Percentiles rank a stretch among this genome's conserved stretches.
Conservation (phyloP, 2,113 vertebrate species). For the Dicrurus megarhynchus region DNA sequence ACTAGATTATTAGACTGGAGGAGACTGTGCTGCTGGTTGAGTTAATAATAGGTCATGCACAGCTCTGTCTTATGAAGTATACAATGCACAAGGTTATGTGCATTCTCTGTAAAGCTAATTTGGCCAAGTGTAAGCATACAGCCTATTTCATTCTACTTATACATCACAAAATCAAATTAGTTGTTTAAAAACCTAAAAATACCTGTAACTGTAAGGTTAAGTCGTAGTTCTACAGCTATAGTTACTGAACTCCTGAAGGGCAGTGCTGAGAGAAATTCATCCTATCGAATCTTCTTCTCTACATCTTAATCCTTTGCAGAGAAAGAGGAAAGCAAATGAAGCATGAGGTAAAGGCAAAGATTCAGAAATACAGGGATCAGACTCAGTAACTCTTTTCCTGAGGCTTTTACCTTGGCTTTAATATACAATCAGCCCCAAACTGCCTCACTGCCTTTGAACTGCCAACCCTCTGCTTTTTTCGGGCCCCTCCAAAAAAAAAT, state of each 20-base stretch:
- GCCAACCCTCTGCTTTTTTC: neutral
- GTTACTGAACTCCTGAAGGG: neutral
- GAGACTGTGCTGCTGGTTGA: neutral
- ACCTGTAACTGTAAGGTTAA: neutral
- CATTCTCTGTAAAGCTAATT: neutral
- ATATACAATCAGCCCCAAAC: neutral
- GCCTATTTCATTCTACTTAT: neutral
- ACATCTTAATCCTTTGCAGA: neutral
- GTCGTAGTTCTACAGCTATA: neutral
- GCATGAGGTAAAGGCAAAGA: neutral
- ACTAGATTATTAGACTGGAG: neutral
- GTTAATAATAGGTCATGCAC: neutral
- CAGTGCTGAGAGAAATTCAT: neutral
- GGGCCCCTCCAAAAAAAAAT: neutral
- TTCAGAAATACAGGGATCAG: neutral
- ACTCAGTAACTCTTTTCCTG: neutral
- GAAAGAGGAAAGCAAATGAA: neutral
- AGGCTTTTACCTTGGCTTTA: neutral
- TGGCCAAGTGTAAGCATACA: neutral
- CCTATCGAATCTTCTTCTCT: neutral
- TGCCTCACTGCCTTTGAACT: neutral
- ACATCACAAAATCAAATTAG: neutral
- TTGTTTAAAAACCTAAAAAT: neutral
- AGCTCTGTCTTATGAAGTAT: neutral
- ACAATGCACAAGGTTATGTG: neutral